Evolutionary conservation across 1,140 invertebrate species (phyloP).

Genomic region (Solenopsis fugax): DNA sequence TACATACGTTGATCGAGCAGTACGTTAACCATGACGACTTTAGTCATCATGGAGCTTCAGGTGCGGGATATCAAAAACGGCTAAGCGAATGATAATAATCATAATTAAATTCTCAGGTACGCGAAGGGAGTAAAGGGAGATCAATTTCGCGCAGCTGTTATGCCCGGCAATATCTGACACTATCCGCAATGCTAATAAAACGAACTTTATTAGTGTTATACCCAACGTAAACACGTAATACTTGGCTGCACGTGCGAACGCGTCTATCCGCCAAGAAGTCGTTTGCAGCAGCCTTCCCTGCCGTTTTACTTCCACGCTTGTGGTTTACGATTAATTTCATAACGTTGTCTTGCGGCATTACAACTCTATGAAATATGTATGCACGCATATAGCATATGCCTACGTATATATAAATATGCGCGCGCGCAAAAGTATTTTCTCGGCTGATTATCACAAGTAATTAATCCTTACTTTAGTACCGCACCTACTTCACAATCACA

Average conservation of each 20-base stretch:
- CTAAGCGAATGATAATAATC: slow-evolving; percentile 21
- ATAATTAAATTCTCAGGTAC: slow-evolving; percentile 35
- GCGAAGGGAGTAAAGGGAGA: neutral
- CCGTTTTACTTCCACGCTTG: slow-evolving; percentile 58
- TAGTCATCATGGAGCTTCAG: neutral
- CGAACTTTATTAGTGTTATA: slow-evolving; percentile 41
- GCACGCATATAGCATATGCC: neutral
- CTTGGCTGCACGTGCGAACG: slow-evolving; percentile 50
- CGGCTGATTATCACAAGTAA: slow-evolving; percentile 41
- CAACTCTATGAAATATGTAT: slow-evolving; percentile 49
- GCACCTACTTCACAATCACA: slow-evolving; percentile 30
- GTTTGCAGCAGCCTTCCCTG: slow-evolving; percentile 40
- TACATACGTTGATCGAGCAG: neutral
- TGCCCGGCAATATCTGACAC: slow-evolving; percentile 10
- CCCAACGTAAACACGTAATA: slow-evolving; percentile 46
- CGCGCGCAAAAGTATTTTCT: slow-evolving; percentile 33
- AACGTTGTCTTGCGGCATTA: slow-evolving; percentile 47
- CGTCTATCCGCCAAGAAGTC: slow-evolving; percentile 58
- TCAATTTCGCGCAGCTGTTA: slow-evolving; percentile 19
- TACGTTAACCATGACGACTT: neutral
- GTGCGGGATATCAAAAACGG: neutral
- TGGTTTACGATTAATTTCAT: slow-evolving; percentile 64
- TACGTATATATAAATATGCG: neutral
- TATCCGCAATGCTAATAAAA: slow-evolving; percentile 43
- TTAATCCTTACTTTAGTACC: slow-evolving; percentile 41